Percentiles rank a stretch among this genome's conserved stretches.
phyloP scores from a whole-genome alignment of 2,113 vertebrate genomes.

The Pagrus major region DNA sequence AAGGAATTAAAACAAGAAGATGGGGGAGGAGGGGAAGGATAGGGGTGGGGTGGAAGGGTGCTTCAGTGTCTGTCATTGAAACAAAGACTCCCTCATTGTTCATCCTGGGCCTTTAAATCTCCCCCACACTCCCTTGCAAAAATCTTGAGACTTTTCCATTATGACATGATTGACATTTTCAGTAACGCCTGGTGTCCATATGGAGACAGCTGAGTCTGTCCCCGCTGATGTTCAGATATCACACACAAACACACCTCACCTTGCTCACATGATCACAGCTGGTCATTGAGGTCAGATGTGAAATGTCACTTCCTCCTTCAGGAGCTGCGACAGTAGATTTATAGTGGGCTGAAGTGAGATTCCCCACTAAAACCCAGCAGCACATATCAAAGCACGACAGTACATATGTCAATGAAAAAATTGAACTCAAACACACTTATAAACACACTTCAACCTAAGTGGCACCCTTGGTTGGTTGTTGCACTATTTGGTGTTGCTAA shows the following conservation, averaged over 20 bases:
- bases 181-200: background rate
- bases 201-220: background rate
- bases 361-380: background rate
- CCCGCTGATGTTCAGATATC: background rate
- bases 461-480: background rate
- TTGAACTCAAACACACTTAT: no score
- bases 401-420: background rate
- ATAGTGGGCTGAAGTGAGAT: background rate
- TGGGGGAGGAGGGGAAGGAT: background rate
- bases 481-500: background rate
- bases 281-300: constrained; percentile 9
- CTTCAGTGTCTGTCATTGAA: constrained; percentile 70
- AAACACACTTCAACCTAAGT: background rate
- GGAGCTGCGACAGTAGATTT: constrained; percentile 9
- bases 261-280: background rate
- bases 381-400: background rate
- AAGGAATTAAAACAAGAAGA: constrained; percentile 70
- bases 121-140: constrained; percentile 49
- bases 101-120: constrained; percentile 61
- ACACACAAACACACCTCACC: no score
- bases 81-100: constrained; percentile 76
- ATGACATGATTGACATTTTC: constrained; percentile 52
- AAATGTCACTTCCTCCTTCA: constrained; percentile 4
- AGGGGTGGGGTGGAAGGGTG: background rate
- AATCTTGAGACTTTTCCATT: constrained; percentile 56